Conservation (phyloP, 2,888 invertebrate genomes). For the Drosophila lacicola region DNA sequence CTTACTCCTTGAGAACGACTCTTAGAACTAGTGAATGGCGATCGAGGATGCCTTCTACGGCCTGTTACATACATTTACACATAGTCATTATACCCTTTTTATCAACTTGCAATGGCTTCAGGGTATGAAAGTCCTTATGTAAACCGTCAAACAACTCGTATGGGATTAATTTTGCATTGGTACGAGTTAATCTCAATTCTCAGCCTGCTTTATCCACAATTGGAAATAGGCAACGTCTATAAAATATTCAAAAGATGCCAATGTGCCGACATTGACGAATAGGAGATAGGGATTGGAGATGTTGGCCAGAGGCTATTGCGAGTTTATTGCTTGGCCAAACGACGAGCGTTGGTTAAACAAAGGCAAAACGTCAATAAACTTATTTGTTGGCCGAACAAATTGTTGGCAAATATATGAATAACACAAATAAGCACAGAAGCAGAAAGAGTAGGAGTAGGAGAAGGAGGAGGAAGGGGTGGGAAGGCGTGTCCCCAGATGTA, state of each 20-base stretch:
- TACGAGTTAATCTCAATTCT: conserved; percentile 11
- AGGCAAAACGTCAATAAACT: conserved; percentile 56
- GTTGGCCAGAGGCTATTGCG: conserved; percentile 5
- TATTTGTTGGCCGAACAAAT: conserved; percentile 62
- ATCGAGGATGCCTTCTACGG: too few relatives aligned
- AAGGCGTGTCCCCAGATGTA: conserved; percentile 40
- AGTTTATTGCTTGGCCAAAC: conserved; percentile 30
- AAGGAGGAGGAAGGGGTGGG: not conserved
- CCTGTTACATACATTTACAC: too few relatives aligned
- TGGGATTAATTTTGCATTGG: too few relatives aligned
- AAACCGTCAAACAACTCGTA: too few relatives aligned
- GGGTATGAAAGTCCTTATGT: too few relatives aligned
- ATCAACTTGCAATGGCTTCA: too few relatives aligned
- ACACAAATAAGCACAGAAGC: conserved; percentile 64
- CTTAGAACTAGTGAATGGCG: too few relatives aligned
- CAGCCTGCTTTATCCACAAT: conserved; percentile 15
- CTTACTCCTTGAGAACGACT: too few relatives aligned
- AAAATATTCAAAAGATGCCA: conserved; percentile 48
- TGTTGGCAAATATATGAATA: conserved; percentile 70
- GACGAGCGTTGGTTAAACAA: conserved; percentile 41
- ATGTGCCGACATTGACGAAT: conserved; percentile 22
- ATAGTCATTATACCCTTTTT: too few relatives aligned
- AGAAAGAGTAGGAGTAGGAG: not conserved
- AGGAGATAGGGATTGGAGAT: not conserved
- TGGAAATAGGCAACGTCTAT: conserved; percentile 25